Conservation (phyloP, 2,113 vertebrate genomes). For the Cettia cetti region DNA sequence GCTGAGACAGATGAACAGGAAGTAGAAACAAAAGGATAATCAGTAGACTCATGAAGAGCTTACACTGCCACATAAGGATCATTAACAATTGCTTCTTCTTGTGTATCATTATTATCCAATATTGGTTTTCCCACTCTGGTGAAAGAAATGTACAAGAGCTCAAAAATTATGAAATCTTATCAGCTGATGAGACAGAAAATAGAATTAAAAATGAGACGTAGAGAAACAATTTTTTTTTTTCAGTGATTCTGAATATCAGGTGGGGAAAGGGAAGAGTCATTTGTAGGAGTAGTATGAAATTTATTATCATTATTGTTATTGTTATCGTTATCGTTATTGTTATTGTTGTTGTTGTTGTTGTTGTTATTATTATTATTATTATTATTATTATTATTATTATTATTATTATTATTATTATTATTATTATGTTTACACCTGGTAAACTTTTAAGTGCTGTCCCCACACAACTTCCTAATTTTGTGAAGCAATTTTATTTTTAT, state of each 20-base stretch:
- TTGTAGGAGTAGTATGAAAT: neutral
- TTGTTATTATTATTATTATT: neutral
- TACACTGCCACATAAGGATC: neutral
- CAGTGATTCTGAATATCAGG: neutral
- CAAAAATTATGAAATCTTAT: neutral
- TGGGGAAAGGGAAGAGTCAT: neutral
- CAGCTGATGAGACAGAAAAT: neutral
- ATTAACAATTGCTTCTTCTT: conserved; percentile 20
- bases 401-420: neutral
- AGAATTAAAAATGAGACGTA: neutral
- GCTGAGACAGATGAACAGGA: conserved; percentile 9
- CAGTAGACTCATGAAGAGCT: neutral
- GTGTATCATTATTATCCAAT: neutral
- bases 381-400: neutral
- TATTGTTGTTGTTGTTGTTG: neutral
- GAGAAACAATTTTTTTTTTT: neutral
- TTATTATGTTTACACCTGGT: conserved; percentile 27
- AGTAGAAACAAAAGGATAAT: conserved; percentile 42
- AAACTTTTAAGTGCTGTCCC: conserved; percentile 30
- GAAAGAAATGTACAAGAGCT: neutral
- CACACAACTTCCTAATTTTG: conserved; percentile 43
- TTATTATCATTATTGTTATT: neutral
- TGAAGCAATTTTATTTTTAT: conserved; percentile 52
- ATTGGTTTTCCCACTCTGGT: neutral
- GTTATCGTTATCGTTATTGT: neutral